Evolutionary conservation across 2,888 invertebrate genomes (phyloP), one percentile per base, ranked within the genome.

Genomic region (Coenonympha glycerion): DNA sequence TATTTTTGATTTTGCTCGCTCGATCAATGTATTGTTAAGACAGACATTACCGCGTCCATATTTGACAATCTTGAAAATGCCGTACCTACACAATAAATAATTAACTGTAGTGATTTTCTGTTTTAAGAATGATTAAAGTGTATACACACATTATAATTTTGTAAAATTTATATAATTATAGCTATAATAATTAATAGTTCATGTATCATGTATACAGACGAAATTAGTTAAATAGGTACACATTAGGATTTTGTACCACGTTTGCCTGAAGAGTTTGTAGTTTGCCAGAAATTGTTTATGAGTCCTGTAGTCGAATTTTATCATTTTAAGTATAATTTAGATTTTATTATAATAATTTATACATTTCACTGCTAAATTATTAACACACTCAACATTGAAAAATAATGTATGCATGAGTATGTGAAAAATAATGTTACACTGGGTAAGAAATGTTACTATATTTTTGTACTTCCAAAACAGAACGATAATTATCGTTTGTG

Each of bases 391-490:
- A 19, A 8, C 11, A 28, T 41, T 19, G 41, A 24, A 24, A 24
- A 39, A 15, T 15, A 31, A 11, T 28, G 13, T 22, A 40, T 24
- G n/a, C 6, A 6, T 41, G 8, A n/a, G 3, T 22, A 22, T 41
- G 26, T 28, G 8, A 41, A 16, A 13, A 11, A 28, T 40, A 40
- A 26, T 39, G 26, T 40, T 40, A 40, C 16, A 41, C 18, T 57
- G 55, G 76, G 73, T 78, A 73, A 72, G 76, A 71, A 72, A 74
- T 73, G 65, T 69, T 65, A 73, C 72, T 73, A 75, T 83, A 85
- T 85, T 85, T 84, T 86, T 85, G 69, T 86, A 84, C 73, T 69
- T 63, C 73, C 65, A 65, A 63, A 68, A 66, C 63, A 61, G 64
- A 73, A 73, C 63, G 60, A 61, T 57, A 41, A 63, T 61, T 57